Conservation (phyloP, 2,797 vertebrate species). For the Gouania willdenowi region DNA sequence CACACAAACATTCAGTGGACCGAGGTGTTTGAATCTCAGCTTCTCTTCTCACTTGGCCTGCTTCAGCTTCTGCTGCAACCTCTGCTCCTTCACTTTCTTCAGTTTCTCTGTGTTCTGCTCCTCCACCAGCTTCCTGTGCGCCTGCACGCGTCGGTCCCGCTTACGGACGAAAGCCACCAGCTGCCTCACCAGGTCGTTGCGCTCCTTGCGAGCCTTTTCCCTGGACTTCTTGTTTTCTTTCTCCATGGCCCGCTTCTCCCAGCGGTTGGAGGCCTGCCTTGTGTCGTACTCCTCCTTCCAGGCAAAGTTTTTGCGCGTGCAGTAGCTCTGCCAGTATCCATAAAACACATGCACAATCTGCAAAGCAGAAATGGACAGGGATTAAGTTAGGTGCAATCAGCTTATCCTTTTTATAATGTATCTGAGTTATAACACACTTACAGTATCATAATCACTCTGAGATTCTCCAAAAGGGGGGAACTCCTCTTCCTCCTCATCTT, state of each 20-base stretch:
- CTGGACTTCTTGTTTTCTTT: slow-evolving; percentile 95
- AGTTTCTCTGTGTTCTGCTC: slow-evolving; percentile 92
- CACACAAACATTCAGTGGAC: too few species aligned
- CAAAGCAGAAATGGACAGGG: neutral
- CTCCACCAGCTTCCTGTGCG: slow-evolving; percentile 89
- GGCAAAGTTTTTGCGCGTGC: slow-evolving; percentile 89
- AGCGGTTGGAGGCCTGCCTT: slow-evolving; percentile 91
- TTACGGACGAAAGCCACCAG: slow-evolving; percentile 93
- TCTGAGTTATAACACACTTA: slow-evolving; percentile 68
- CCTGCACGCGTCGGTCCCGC: slow-evolving; percentile 89
- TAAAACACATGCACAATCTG: slow-evolving; percentile 95
- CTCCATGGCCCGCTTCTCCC: slow-evolving; percentile 98
- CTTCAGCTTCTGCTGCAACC: slow-evolving; percentile 85
- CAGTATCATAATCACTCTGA: slow-evolving; percentile 89
- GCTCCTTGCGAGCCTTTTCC: slow-evolving; percentile 89
- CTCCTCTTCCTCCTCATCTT: slow-evolving; percentile 72
- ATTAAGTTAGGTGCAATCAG: neutral
- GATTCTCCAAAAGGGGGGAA: slow-evolving; percentile 91
- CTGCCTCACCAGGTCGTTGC: slow-evolving; percentile 87
- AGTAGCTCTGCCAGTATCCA: slow-evolving; percentile 97
- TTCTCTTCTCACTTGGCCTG: slow-evolving; percentile 83
- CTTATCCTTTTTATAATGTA: too few species aligned
- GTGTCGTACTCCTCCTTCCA: slow-evolving; percentile 98
- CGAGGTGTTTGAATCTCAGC: too few species aligned
- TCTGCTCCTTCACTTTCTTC: slow-evolving; percentile 83